phyloP scores from a whole-genome alignment of 2,888 invertebrate genomes.

The Drosophila kanekoi region DNA sequence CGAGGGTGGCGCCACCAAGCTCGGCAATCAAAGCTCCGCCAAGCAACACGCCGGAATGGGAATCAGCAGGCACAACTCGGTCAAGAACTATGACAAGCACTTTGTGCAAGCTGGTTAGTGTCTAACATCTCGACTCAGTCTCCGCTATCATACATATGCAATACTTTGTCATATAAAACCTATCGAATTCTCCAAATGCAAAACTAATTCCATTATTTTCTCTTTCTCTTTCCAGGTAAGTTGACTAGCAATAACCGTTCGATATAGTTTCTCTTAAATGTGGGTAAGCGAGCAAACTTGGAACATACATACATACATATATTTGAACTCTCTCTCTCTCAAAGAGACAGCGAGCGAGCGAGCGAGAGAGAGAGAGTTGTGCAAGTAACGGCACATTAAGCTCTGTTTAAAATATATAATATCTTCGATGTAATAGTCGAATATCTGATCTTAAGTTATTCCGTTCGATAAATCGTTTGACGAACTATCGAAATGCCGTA shows the following conservation, averaged over 20 bases:
- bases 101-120: constrained; percentile 57
- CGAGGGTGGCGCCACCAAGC: constrained; percentile 26
- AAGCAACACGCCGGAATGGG: neutral
- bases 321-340: no score
- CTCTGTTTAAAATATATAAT: no score
- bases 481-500: no score
- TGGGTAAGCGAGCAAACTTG: constrained; percentile 51
- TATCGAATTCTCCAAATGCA: neutral
- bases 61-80: constrained; percentile 4
- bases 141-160: neutral
- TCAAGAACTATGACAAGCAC: constrained; percentile 40
- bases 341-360: no score
- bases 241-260: constrained; percentile 23
- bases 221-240: constrained; percentile 65
- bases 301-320: constrained; percentile 10
- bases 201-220: constrained; percentile 3
- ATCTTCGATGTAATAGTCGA: no score
- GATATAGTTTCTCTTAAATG: neutral
- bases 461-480: no score
- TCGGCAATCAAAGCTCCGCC: neutral
- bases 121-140: no score
- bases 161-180: no score
- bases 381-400: no score
- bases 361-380: no score
- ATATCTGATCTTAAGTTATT: no score